Evolutionary conservation across 2,113 vertebrate genomes (phyloP), one percentile per base, ranked within the genome.

Genomic region (Dunckerocampus dactyliophorus): DNA sequence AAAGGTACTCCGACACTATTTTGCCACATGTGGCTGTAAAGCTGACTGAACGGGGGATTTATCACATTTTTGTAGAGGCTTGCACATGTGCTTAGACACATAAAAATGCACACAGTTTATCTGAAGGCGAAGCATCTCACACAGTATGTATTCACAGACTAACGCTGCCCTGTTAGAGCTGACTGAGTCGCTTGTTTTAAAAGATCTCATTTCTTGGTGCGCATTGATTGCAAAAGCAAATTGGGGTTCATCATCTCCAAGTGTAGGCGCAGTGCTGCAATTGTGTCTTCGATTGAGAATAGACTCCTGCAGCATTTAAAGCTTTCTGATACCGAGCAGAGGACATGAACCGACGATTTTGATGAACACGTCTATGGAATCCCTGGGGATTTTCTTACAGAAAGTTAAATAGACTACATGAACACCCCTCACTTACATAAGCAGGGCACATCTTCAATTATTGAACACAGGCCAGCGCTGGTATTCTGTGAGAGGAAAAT

Each of bases 1-100:
- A 87, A 85, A 87, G 87, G 82, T 85, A 81, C 77, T 80, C 79
- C 69, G 79, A 54, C 62, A 42, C 59, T 62, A 67, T 85, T 83
- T 80, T 77, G 76, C 74, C 84, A 73, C 74, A 78, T 79, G 80
- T 74, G 68, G 75, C 72, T 70, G 79, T 57, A 77, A 82, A 80
- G 73, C 81, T 64, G 70, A 80, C 72, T 77, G 82, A 79, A 79
- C 65, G 37, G 46, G 72, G 37, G 79, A 81, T 83, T 85, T 83
- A 82, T 85, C 86, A 72, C 71, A 75, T 79, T 84, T 78, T 78
- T 82, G 74, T 83, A 85, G 77, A 59, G 75, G 59, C 76, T 69
- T 76, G 47, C 66, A 72, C 71, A 64, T 73, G 59, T 70, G 68
- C 74, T 70, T 64, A 63, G 28, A 67, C 67, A 67, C 52, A 67